phyloP scores from a whole-genome alignment of 2,888 invertebrate species.

The Acrobasis consociella region DNA sequence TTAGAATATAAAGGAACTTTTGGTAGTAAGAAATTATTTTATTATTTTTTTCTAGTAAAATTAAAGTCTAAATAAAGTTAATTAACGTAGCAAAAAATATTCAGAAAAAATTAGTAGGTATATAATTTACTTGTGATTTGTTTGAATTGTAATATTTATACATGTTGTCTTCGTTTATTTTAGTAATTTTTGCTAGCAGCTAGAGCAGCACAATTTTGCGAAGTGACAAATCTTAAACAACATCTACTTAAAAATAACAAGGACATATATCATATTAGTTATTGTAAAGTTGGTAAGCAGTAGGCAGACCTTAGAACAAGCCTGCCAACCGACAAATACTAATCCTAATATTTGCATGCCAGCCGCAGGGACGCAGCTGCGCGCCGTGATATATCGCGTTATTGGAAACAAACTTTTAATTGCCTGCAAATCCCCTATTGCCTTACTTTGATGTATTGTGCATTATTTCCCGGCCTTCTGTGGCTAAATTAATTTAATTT shows the following conservation, averaged over 20 bases:
- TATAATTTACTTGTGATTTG: no score
- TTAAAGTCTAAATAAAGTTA: no score
- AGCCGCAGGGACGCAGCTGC: constrained; percentile 67
- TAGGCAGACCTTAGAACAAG: background rate
- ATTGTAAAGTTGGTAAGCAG: background rate
- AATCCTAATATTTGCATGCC: constrained; percentile 51
- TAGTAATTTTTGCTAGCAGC: no score
- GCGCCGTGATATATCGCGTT: constrained; percentile 69
- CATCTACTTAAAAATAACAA: no score
- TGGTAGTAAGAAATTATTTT: background rate
- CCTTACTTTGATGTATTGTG: constrained; percentile 42
- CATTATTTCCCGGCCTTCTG: constrained; percentile 13
- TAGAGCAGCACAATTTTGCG: no score
- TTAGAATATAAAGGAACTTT: background rate
- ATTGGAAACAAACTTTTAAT: constrained; percentile 77
- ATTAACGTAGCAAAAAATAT: no score
- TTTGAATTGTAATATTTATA: no score
- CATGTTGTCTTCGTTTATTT: no score
- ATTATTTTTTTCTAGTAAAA: no score
- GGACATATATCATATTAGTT: background rate
- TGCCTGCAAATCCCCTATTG: constrained; percentile 66
- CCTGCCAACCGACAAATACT: constrained; percentile 14
- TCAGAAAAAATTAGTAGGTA: no score
- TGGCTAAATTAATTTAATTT: constrained; percentile 9
- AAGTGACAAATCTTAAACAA: no score